phyloP scores from a whole-genome alignment of 2,113 vertebrate species.

The Phrynocephalus versicolor region DNA sequence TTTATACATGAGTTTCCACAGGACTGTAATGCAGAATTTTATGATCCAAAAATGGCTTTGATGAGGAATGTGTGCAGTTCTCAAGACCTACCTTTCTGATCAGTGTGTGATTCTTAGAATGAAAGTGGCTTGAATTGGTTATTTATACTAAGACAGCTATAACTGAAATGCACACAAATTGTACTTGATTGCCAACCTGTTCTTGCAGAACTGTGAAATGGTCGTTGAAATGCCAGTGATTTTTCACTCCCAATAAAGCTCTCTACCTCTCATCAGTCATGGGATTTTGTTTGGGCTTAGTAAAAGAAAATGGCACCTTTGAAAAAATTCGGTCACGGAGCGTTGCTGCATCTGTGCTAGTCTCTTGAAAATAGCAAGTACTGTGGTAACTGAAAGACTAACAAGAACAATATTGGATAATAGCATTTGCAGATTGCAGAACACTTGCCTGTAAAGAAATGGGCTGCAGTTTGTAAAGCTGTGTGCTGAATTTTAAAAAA shows the following conservation, averaged over 20 bases:
- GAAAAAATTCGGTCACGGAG: background rate
- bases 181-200: constrained; percentile 5
- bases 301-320: background rate
- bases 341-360: background rate
- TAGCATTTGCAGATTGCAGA: too few species aligned
- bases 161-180: background rate
- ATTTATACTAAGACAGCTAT: background rate
- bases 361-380: too few species aligned
- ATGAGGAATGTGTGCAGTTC: background rate
- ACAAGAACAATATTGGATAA: too few species aligned
- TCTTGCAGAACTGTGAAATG: background rate
- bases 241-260: constrained; percentile 19
- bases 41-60: too few species aligned
- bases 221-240: constrained; percentile 14
- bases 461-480: background rate
- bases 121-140: background rate
- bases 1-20: background rate
- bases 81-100: background rate
- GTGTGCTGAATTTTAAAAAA: background rate
- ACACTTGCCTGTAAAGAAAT: too few species aligned
- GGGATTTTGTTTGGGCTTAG: background rate
- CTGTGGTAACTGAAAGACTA: too few species aligned
- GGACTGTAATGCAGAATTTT: background rate
- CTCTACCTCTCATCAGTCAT: background rate
- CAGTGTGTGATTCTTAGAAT: background rate